A percentile compares a stretch with the other conserved stretches of the same genome.
phyloP scores from a whole-genome alignment of 1,140 invertebrate genomes.

The Acromyrmex echinatior region DNA sequence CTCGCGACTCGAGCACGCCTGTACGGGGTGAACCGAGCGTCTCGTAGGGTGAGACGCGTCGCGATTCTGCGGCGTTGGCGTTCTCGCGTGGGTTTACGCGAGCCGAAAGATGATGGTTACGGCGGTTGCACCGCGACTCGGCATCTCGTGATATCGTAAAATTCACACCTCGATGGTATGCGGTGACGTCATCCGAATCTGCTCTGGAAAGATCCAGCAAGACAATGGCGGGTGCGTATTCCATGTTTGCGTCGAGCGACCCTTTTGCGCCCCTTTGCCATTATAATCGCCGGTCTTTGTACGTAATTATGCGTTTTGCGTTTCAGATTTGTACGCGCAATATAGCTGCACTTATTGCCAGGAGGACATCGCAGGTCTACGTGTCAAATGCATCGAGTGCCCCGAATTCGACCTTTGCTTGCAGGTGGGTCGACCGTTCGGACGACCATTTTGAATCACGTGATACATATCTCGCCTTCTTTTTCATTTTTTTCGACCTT shows the following conservation, averaged over 20 bases:
- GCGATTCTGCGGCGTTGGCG: slow-evolving; percentile 62
- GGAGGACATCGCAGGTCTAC: slow-evolving; percentile 94
- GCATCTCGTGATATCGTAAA: slow-evolving; percentile 60
- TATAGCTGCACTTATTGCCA: slow-evolving; percentile 97
- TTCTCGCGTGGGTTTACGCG: slow-evolving; percentile 53
- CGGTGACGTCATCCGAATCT: slow-evolving; percentile 84
- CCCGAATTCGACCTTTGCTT: slow-evolving; percentile 95
- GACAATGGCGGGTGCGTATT: slow-evolving; percentile 85
- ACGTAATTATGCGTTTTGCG: slow-evolving; percentile 29
- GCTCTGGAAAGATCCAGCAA: slow-evolving; percentile 84
- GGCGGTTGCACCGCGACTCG: not conserved
- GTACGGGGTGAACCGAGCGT: slow-evolving; percentile 33
- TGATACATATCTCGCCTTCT: slow-evolving; percentile 27
- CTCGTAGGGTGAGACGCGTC: not conserved
- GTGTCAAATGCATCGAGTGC: slow-evolving; percentile 96
- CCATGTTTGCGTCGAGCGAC: slow-evolving; percentile 25
- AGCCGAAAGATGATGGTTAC: slow-evolving; percentile 53
- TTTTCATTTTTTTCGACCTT: slow-evolving; percentile 1
- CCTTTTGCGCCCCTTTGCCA: not conserved
- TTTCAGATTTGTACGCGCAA: slow-evolving; percentile 91
- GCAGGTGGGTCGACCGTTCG: slow-evolving; percentile 90
- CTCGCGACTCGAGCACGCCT: slow-evolving; percentile 53
- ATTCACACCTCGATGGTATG: slow-evolving; percentile 74
- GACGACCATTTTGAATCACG: slow-evolving; percentile 73
- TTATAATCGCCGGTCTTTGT: not conserved